Conservation (phyloP, 2,113 vertebrate species). For the Herpailurus yagouaroundi region DNA sequence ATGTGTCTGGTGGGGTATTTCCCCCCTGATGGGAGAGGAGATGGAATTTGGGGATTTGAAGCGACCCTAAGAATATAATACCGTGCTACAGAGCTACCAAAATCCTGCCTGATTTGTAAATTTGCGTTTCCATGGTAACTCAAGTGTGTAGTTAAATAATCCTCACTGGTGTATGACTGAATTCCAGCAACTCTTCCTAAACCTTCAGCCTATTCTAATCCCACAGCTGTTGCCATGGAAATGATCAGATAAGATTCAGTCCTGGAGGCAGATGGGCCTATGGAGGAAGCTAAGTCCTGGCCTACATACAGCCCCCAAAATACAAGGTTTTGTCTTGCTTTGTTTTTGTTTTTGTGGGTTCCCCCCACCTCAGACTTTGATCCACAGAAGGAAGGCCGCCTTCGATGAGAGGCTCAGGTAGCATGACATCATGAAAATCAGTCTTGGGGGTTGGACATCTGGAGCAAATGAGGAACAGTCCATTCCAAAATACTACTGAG, state of each 20-base stretch:
- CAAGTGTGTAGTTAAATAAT: conserved; percentile 84
- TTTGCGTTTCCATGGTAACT: conserved; percentile 87
- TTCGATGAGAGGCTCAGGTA: conserved; percentile 34
- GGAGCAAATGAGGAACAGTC: background rate
- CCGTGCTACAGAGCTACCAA: conserved; percentile 58
- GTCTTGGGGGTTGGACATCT: background rate
- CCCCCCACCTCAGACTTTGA: conserved; percentile 49
- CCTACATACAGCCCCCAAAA: conserved; percentile 75
- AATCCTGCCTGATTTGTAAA: conserved; percentile 86
- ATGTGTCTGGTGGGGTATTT: background rate
- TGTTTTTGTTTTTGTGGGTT: background rate
- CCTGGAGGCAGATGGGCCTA: conserved; percentile 86
- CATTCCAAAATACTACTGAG: background rate
- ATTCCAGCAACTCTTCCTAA: conserved; percentile 88
- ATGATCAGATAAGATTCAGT: conserved; percentile 87
- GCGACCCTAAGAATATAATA: conserved; percentile 78
- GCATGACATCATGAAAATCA: background rate
- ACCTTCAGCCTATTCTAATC: conserved; percentile 88
- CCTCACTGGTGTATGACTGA: conserved; percentile 85
- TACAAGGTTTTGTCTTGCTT: conserved; percentile 63
- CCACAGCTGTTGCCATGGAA: conserved; percentile 90
- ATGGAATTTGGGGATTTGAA: conserved; percentile 61
- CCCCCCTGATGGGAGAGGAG: background rate
- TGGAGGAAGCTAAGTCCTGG: conserved; percentile 82
- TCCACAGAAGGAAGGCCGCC: conserved; percentile 40